Percentiles rank a stretch among this genome's conserved stretches.
phyloP scores from a whole-genome alignment of 2,113 vertebrate species.

The Syngnathus typhle region DNA sequence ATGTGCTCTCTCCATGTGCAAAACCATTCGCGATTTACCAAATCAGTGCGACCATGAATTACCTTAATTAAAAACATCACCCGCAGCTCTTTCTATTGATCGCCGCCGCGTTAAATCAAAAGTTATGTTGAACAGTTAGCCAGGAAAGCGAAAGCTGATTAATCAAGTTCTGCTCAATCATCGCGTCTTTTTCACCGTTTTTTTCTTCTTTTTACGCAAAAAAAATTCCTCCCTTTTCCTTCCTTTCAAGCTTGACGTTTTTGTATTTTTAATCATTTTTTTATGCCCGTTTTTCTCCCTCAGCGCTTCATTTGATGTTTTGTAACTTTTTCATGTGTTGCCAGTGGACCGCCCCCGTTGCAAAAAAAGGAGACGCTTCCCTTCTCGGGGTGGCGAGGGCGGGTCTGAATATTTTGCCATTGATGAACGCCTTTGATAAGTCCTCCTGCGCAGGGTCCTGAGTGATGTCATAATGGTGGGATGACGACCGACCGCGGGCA shows the following conservation, averaged over 20 bases:
- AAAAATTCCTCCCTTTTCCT: slow-evolving; percentile 53
- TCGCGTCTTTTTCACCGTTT: slow-evolving; percentile 30
- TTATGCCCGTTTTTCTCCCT: slow-evolving; percentile 34
- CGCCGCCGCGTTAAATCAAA: slow-evolving; percentile 57
- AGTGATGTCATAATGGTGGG: slow-evolving; percentile 69
- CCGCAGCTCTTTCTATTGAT: slow-evolving; percentile 69
- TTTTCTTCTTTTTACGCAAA: slow-evolving; percentile 16
- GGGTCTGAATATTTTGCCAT: slow-evolving; percentile 70
- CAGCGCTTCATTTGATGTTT: slow-evolving; percentile 65
- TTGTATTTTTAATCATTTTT: slow-evolving; percentile 71
- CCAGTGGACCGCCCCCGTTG: slow-evolving; percentile 58
- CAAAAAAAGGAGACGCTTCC: slow-evolving; percentile 58
- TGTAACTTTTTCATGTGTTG: slow-evolving; percentile 72
- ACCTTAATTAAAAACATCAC: slow-evolving; percentile 73
- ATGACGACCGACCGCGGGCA: slow-evolving; percentile 49
- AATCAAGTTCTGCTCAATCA: slow-evolving; percentile 53
- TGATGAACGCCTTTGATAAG: slow-evolving; percentile 77
- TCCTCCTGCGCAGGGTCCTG: slow-evolving; percentile 51
- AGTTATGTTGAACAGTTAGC: slow-evolving; percentile 58
- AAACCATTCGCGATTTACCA: slow-evolving; percentile 56
- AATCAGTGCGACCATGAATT: slow-evolving; percentile 65
- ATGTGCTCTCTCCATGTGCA: slow-evolving; percentile 37
- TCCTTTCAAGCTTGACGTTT: slow-evolving; percentile 45
- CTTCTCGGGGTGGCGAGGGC: slow-evolving; percentile 56
- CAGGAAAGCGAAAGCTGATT: slow-evolving; percentile 49